phyloP scores from a whole-genome alignment of 2,888 invertebrate species.

The Lucinisca nassula region DNA sequence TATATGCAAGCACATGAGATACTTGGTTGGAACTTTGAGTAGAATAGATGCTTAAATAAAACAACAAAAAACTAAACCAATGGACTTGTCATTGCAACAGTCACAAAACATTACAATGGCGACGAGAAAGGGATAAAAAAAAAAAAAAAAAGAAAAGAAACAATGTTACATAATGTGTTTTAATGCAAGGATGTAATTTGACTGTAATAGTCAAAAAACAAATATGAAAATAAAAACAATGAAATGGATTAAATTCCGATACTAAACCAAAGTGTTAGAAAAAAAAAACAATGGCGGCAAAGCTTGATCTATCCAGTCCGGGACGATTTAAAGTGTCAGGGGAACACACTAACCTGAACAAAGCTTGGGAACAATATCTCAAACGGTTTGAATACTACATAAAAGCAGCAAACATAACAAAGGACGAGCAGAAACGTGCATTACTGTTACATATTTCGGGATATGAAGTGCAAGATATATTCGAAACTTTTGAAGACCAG shows the following conservation, averaged over 20 bases:
- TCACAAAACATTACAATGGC: no score
- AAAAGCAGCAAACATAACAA: background rate
- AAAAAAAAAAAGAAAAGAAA: background rate
- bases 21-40: no score
- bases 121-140: constrained; percentile 1
- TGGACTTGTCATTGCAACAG: no score
- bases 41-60: no score
- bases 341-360: background rate
- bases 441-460: no score
- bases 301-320: background rate
- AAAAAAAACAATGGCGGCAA: background rate
- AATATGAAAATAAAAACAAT: background rate
- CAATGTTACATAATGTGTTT: background rate
- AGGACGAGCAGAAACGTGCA: no score
- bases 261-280: no score
- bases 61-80: no score
- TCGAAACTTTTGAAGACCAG: background rate
- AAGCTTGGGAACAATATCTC: background rate
- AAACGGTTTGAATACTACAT: background rate
- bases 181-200: background rate
- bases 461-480: no score
- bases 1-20: no score
- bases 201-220: background rate
- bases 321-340: background rate
- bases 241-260: no score